phyloP scores from a whole-genome alignment of 2,888 invertebrate genomes.

The Mesorhabditis sp. region DNA sequence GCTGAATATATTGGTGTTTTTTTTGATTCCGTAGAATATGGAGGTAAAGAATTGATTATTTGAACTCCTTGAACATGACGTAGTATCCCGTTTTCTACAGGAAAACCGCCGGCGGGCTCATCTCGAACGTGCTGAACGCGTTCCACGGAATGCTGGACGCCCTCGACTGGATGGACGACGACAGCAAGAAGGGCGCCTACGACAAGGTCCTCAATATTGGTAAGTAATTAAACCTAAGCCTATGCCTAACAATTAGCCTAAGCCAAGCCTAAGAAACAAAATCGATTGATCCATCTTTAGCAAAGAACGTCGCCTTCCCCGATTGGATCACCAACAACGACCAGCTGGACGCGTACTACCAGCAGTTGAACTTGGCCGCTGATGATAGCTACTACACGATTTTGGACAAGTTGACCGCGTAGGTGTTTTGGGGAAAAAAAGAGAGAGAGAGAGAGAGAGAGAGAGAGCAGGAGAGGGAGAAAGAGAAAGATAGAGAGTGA shows the following conservation, averaged over 20 bases:
- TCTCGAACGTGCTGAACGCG: slow-evolving; percentile 35
- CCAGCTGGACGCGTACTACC: slow-evolving; percentile 28
- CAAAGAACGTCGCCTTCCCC: slow-evolving; percentile 42
- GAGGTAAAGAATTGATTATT: too few species aligned
- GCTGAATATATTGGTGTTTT: background rate
- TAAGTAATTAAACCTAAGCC: slow-evolving; percentile 13
- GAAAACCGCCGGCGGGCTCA: slow-evolving; percentile 29
- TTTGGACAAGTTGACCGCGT: slow-evolving; percentile 25
- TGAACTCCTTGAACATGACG: too few species aligned
- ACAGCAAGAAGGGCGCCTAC: slow-evolving; percentile 31
- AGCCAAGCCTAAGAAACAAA: background rate
- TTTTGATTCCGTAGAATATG: background rate
- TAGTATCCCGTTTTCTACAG: slow-evolving; percentile 7
- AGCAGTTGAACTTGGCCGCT: slow-evolving; percentile 18
- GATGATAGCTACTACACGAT: slow-evolving; percentile 34
- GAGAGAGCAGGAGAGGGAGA: too few species aligned
- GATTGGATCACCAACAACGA: slow-evolving; percentile 33
- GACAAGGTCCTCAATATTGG: slow-evolving; percentile 35
- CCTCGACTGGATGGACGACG: slow-evolving; percentile 38
- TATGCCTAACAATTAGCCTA: background rate
- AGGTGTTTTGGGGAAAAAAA: background rate
- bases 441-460: too few species aligned
- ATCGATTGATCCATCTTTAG: slow-evolving; percentile 14
- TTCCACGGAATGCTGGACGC: slow-evolving; percentile 47
- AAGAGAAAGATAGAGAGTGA: too few species aligned